These are phyloP conservation scores for Cataglyphis albicans DNA, from an alignment of 2,888 invertebrate genomes.

Conservation along the genomic window DNA sequence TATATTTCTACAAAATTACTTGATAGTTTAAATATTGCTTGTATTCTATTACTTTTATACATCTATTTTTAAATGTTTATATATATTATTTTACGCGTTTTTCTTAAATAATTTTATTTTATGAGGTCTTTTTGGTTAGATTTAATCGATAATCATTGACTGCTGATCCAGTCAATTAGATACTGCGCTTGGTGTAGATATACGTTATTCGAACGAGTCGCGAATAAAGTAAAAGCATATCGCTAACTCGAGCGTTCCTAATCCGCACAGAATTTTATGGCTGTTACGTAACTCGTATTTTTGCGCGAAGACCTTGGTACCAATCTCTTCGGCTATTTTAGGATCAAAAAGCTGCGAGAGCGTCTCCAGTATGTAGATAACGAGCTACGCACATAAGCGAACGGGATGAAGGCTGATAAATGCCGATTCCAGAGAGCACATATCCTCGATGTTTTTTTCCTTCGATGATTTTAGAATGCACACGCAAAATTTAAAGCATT, in stretches of 20 bases:
- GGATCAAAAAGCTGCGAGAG: conserved; percentile 57
- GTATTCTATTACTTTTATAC: background rate
- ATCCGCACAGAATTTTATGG: conserved; percentile 51
- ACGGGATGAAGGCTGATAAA: conserved; percentile 21
- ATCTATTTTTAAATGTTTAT: background rate
- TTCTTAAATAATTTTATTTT: background rate
- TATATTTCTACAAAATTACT: background rate
- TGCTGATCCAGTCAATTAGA: background rate
- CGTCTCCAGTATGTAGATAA: conserved; percentile 60
- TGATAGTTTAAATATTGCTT: background rate
- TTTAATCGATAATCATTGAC: background rate
- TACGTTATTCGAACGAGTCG: background rate
- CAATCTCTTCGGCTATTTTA: conserved; percentile 66
- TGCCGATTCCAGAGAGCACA: background rate
- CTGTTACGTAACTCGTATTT: conserved; percentile 68
- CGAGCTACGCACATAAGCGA: conserved; percentile 40
- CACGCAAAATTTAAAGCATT: background rate
- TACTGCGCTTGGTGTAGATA: background rate
- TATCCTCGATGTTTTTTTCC: background rate
- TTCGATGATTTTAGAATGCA: background rate
- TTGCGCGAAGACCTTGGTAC: conserved; percentile 63
- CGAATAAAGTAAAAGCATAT: conserved; percentile 42
- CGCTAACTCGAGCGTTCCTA: conserved; percentile 36
- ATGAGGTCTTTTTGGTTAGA: background rate
- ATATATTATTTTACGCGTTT: background rate